Percentiles rank a stretch among this genome's conserved stretches.
Evolutionary conservation across 1,140 invertebrate species (phyloP).

Genomic region (Plodia interpunctella): DNA sequence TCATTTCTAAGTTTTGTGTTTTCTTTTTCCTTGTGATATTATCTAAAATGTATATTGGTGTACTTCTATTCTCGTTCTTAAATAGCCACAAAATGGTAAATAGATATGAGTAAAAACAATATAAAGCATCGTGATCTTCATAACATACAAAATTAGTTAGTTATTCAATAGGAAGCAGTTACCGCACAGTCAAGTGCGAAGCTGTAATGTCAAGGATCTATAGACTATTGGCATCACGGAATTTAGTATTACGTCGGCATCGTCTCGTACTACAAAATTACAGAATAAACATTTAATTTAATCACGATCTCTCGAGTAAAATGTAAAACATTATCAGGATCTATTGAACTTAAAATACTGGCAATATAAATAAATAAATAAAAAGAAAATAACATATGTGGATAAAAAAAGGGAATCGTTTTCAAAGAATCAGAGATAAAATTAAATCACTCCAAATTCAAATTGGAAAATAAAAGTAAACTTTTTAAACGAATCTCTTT

Average conservation of each 20-base stretch:
- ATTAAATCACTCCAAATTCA: background rate
- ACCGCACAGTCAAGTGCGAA: background rate
- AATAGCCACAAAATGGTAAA: no score
- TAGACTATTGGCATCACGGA: background rate
- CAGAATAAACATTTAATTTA: background rate
- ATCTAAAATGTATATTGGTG: no score
- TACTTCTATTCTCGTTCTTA: no score
- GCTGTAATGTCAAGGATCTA: constrained; percentile 1
- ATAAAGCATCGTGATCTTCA: no score
- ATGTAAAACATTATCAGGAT: background rate
- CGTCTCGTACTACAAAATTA: background rate
- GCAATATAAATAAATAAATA: no score
- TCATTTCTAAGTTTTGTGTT: no score
- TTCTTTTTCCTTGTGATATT: no score
- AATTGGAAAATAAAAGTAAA: background rate
- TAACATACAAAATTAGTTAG: background rate
- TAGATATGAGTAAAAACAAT: no score
- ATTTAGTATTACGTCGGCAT: background rate
- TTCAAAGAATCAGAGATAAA: no score
- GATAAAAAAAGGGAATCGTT: no score
- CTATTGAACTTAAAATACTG: no score
- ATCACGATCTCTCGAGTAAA: background rate
- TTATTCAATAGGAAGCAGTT: constrained; percentile 4
- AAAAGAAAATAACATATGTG: no score
- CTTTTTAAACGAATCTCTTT: background rate